phyloP scores from a whole-genome alignment of 2,113 vertebrate species.

The Antechinus stuartii region DNA sequence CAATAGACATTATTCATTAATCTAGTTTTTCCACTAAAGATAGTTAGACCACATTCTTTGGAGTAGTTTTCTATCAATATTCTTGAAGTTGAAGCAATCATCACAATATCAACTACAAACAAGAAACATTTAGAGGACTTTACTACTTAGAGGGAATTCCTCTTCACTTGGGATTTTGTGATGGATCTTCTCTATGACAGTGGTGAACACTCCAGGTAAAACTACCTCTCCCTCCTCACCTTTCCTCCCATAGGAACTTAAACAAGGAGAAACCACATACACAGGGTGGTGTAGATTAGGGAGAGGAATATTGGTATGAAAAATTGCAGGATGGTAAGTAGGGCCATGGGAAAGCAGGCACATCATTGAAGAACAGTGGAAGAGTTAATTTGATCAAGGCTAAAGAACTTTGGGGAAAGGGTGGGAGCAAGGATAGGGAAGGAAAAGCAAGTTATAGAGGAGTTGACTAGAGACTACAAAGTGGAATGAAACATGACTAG shows the following conservation, averaged over 20 bases:
- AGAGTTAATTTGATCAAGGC: background rate
- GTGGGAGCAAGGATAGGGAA: background rate
- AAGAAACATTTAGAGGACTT: background rate
- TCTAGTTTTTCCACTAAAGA: background rate
- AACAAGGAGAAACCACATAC: background rate
- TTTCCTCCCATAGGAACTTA: too few species aligned
- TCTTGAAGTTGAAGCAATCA: background rate
- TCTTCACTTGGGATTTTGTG: background rate
- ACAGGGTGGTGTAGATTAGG: background rate
- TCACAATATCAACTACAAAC: background rate
- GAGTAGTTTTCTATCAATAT: background rate
- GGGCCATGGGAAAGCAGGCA: background rate
- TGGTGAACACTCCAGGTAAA: background rate
- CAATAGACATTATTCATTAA: background rate
- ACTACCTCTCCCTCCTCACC: background rate
- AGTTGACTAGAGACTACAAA: background rate
- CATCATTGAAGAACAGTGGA: background rate
- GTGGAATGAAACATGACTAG: background rate
- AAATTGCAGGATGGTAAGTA: background rate
- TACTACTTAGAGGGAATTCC: background rate
- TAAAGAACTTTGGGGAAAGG: background rate
- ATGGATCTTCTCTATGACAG: background rate
- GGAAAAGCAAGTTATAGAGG: background rate
- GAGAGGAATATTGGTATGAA: background rate
- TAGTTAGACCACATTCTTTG: background rate